Conservation (phyloP, 2,888 invertebrate species). For the Eupithecia dodoneata region DNA sequence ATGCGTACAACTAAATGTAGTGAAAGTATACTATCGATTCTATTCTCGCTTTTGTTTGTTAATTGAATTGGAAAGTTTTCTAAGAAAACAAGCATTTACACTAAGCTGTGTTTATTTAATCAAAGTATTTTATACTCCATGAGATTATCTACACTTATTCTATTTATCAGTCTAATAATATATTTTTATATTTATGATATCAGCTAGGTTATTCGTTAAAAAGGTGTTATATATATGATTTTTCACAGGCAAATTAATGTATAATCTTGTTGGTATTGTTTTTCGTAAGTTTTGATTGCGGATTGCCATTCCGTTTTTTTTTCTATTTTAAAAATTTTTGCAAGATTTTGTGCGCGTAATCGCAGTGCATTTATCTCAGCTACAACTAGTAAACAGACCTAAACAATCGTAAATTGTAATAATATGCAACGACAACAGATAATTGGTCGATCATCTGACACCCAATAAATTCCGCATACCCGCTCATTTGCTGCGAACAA, state of each 20-base stretch:
- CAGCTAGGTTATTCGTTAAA: conserved; percentile 2
- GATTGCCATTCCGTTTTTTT: not conserved
- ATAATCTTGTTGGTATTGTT: not conserved
- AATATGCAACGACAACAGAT: conserved; percentile 45
- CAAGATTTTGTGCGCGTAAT: not conserved
- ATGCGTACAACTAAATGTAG: conserved; percentile 26
- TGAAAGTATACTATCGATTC: conserved; percentile 32
- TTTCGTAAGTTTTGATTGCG: not conserved
- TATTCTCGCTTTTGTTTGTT: conserved; percentile 24
- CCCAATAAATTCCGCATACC: conserved; percentile 52
- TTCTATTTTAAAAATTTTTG: not conserved
- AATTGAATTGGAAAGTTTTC: conserved; percentile 32
- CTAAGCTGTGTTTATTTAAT: conserved; percentile 47
- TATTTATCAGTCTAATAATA: conserved; percentile 63
- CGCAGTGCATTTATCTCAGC: not conserved
- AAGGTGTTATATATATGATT: not conserved
- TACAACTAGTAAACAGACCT: not conserved
- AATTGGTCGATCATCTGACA: conserved; percentile 44
- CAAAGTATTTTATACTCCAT: conserved; percentile 50
- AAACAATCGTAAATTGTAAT: conserved; percentile 21
- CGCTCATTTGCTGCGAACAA: conserved; percentile 53
- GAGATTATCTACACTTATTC: conserved; percentile 53
- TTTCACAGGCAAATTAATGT: not conserved
- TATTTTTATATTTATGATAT: not conserved
- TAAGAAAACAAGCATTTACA: conserved; percentile 38